Evolutionary conservation across 2,797 vertebrate genomes (phyloP), one percentile per base, ranked within the genome.

Genomic region (Xiphorhynchus erythropygius): DNA sequence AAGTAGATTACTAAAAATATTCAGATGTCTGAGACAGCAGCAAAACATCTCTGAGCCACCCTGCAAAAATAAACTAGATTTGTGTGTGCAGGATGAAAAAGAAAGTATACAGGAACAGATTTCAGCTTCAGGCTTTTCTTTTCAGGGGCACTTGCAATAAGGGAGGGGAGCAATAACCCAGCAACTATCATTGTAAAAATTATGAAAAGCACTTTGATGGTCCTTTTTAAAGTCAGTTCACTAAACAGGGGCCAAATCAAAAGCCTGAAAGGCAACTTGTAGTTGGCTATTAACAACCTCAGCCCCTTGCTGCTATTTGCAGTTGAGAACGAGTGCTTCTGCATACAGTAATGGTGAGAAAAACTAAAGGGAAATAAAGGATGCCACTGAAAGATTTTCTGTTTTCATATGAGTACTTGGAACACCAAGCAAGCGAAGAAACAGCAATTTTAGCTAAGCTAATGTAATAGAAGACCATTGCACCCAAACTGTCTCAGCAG

Each of bases 401-500:
- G 74, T 84, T 96, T 97, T 83, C 77, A 10, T 90, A 18, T 59
- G 80, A 93, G 79, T 83, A n/a, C 90, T 96, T 80, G 92, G 93
- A 95, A 95, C 88, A 93, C 88, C 93, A 94, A 94, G 55, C 80
- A 86, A 96, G 57, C 32, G 46, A 90, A 78, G 94, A 84, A 94
- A 87, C 94, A 83, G 85, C 89, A 70, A 55, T 95, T 97, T 93
- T 93, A 94, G 90, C 67, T 95, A 81, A 88, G 94, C 80, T 95
- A 96, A 97, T 96, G 93, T 75, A 97, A 97, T 91, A 97, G 95
- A 97, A 96, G 89, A 49, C 94, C 93, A 94, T 70, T 97, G 78
- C 92, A 88, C 79, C 84, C 95, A 96, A 97, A 96, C 87, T 93
- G 82, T 97, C 85, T 97, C 91, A 70, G 91, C 93, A 97, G 87